Evolutionary conservation across 2,113 vertebrate species (phyloP).

Genomic region (Ariopsis seemanni): DNA sequence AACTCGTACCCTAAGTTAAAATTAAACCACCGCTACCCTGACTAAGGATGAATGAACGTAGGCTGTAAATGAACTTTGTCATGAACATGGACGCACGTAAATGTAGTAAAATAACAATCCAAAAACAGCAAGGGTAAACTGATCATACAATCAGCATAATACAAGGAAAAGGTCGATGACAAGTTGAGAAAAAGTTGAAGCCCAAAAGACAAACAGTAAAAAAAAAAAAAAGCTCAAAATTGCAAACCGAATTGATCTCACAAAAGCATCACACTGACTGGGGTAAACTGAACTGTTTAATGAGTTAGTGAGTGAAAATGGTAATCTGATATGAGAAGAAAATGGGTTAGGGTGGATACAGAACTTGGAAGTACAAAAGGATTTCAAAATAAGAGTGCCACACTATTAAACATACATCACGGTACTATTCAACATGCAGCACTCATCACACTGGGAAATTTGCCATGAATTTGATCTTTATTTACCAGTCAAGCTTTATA

Average conservation of each 20-base stretch:
- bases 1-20: no score
- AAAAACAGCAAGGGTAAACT: not conserved
- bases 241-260: not conserved
- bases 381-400: not conserved
- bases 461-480: no score
- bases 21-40: no score
- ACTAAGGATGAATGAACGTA: no score
- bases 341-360: not conserved
- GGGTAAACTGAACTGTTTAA: not conserved
- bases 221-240: not conserved
- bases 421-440: not conserved
- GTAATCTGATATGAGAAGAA: not conserved
- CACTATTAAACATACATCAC: not conserved
- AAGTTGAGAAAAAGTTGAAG: not conserved
- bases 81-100: no score
- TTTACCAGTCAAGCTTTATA: not conserved
- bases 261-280: not conserved
- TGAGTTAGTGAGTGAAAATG: not conserved
- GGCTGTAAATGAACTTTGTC: no score
- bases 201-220: not conserved
- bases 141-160: not conserved
- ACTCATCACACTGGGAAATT: no score
- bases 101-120: not conserved
- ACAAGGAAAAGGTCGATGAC: not conserved
- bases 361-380: not conserved